Conservation (phyloP, 2,888 invertebrate species). For the Calameuta pallipes region DNA sequence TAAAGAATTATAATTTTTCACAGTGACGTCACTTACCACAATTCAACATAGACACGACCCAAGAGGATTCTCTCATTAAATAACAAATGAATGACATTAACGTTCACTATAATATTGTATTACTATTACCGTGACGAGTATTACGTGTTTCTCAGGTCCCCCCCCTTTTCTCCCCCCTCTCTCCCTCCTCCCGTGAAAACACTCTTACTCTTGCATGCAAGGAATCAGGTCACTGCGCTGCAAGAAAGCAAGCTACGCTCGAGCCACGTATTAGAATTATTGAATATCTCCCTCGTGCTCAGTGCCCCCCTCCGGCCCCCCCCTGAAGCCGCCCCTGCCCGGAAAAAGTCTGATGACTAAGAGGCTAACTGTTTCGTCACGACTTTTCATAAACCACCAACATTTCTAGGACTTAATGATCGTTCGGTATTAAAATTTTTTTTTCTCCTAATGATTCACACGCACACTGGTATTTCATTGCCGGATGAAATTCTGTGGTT, state of each 20-base stretch:
- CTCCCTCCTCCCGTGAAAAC: slow-evolving; percentile 40
- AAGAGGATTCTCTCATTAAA: slow-evolving; percentile 57
- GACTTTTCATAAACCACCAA: not conserved
- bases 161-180: slow-evolving; percentile 23
- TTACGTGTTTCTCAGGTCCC: slow-evolving; percentile 60
- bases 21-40: not conserved
- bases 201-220: slow-evolving; percentile 61
- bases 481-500: not conserved
- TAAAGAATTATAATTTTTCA: not conserved
- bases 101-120: slow-evolving; percentile 63
- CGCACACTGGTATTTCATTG: not conserved
- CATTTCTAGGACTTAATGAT: not conserved
- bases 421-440: not conserved
- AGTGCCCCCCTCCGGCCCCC: slow-evolving; percentile 40
- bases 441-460: not conserved
- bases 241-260: slow-evolving; percentile 62
- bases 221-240: slow-evolving; percentile 65
- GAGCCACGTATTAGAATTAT: slow-evolving; percentile 60
- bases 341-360: slow-evolving; percentile 50
- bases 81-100: slow-evolving; percentile 65
- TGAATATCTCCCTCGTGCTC: slow-evolving; percentile 38
- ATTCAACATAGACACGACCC: not conserved
- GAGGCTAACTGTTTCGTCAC: slow-evolving; percentile 14
- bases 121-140: slow-evolving; percentile 63
- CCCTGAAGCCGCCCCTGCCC: slow-evolving; percentile 14